Conservation (phyloP, 1,140 invertebrate species). For the Musca domestica region DNA sequence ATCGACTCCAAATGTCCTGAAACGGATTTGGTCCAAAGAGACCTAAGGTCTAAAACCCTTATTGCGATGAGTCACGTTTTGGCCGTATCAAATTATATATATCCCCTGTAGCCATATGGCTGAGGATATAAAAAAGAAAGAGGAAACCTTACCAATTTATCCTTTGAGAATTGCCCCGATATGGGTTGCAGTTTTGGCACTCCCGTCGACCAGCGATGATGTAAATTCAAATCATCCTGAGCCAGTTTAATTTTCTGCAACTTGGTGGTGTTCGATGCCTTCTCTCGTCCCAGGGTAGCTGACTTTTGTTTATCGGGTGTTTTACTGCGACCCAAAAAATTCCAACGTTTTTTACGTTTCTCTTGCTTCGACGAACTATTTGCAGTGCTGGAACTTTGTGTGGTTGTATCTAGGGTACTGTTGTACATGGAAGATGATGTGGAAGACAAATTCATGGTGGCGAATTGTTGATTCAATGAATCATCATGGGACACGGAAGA, state of each 20-base stretch:
- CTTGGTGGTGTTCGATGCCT: constrained; percentile 48
- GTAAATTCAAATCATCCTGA: constrained; percentile 55
- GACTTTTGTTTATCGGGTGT: constrained; percentile 59
- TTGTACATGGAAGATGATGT: constrained; percentile 41
- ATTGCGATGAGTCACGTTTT: too few relatives aligned
- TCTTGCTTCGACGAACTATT: constrained; percentile 52
- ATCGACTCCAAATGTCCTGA: too few relatives aligned
- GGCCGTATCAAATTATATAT: background rate
- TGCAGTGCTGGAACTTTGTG: constrained; percentile 28
- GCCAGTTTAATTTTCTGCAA: constrained; percentile 56
- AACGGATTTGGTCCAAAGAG: too few relatives aligned
- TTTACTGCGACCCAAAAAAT: constrained; percentile 61
- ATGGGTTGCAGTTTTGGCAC: constrained; percentile 65
- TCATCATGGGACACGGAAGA: constrained; percentile 24
- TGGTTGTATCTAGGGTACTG: constrained; percentile 13
- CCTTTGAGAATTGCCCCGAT: constrained; percentile 70
- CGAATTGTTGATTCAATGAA: constrained; percentile 43
- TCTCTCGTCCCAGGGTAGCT: constrained; percentile 64
- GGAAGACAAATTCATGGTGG: constrained; percentile 49
- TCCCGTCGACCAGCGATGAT: constrained; percentile 67
- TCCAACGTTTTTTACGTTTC: constrained; percentile 64
- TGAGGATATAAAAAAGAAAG: background rate
- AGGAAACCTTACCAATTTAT: constrained; percentile 64
- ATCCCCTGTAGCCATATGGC: too few relatives aligned
- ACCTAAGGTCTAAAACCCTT: too few relatives aligned